Evolutionary conservation across 2,797 vertebrate genomes (phyloP), one percentile per base, ranked within the genome.

Genomic region (Falco novaeseelandiae): DNA sequence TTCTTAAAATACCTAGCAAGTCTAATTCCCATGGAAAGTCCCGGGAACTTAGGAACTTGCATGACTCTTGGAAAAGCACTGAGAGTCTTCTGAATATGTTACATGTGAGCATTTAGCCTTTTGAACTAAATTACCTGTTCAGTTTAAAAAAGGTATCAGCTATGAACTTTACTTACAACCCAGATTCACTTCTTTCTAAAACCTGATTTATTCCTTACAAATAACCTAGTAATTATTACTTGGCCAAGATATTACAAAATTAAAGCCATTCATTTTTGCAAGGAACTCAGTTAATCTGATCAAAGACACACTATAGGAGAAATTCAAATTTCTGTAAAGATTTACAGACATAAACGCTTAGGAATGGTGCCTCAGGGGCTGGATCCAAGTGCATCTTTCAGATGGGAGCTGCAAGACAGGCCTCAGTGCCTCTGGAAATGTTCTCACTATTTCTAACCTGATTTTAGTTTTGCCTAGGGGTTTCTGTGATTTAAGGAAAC

Each of bases 331-430:
- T 7, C 8, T 27, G 0, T 20, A 57, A 79, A 19, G 42, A 62
- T 59, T 89, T 58, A 44, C 1, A 72, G 30, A 1, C 15, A 36
- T 0, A 0, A 10, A 17, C 3, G 36, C 18, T 29, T 51, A 72
- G 66, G 84, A 38, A 30, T 23, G 12, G 9, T 69, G 58, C 26
- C 46, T 78, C 66, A 63, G 69, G 38, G 90, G 29, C 12, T 29
- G 27, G 20, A 32, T n/a, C 20, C 36, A 52, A 34, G 30, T 3
- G 6, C 32, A 42, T 76, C 54, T 66, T 61, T 62, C 30, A 48
- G 55, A 51, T 21, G 21, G 26, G 30, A 89, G n/a, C 18, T 55
- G 15, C 61, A 83, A 69, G 44, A 42, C 20, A 49, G 21, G 4
- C 10, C 18, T 79, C 40, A 63, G 14, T 25, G 20, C 58, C 76